Base-by-base conservation (phyloP, 2,797 vertebrate genomes). In the Manis pentadactyla region DNA sequence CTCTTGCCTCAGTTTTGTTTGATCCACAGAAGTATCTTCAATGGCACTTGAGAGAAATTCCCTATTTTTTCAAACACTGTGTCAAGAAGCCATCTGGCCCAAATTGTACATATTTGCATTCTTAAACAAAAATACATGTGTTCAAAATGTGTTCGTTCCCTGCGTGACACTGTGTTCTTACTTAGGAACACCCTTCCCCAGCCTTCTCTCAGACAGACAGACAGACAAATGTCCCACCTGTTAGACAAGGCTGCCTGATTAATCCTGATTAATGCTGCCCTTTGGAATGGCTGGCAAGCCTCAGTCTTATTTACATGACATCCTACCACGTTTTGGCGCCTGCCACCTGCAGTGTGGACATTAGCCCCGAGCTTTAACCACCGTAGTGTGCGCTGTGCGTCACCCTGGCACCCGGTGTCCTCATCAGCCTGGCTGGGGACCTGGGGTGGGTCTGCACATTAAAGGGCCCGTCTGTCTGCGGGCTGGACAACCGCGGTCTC, bases 21-120 rank as follows among this genome's bases (percentile, higher is more conserved):
- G 19, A 79, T 66, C n/a, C 39, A 77, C 5, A n/a, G 86, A 95
- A 95, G 74, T 74, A 55, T 53, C 6, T 85, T 74, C 25, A 59
- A 25, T 37, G 25, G 0, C 12, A 55, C 66, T 75, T 88, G 7
- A 57, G 85, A 75, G n/a, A 53, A 92, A 83, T 51, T 68, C 2
- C 6, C 37, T 12, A 27, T 7, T 63, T 81, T 88, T 78, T 78
- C 27, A 64, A 91, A 92, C 18, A 39, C 55, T 55, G 39, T 66
- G 29, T 3, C 51, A 86, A 79, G 90, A 87, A n/a, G n/a, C n/a
- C n/a, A n/a, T n/a, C n/a, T n/a, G n/a, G n/a, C n/a, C n/a, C n/a
- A n/a, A n/a, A n/a, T n/a, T n/a, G n/a, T n/a, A n/a, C n/a, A n/a
- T n/a, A 73, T 69, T 14, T 94, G 8, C 1, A 63, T 61, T 87